Conservation (phyloP, 1,140 invertebrate species). For the Pogonomyrmex californicus region DNA sequence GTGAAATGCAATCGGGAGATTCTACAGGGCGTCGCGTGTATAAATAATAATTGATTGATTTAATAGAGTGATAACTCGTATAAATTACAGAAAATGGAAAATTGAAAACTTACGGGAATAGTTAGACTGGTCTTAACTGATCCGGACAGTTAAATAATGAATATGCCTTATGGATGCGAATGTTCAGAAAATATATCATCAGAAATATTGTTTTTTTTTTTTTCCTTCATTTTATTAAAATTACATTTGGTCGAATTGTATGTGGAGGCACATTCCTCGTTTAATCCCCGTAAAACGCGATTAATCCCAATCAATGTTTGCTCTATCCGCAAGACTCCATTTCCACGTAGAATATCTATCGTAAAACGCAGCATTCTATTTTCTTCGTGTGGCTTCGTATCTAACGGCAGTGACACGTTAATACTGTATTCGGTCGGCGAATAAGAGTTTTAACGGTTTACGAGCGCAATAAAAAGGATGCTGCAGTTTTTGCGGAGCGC, state of each 20-base stretch:
- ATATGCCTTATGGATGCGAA: background rate
- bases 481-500: background rate
- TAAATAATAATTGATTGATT: background rate
- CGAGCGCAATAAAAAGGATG: constrained; percentile 34
- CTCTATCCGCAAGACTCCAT: constrained; percentile 4
- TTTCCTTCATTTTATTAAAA: background rate
- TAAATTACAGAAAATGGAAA: background rate
- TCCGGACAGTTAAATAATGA: too few species aligned
- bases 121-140: too few species aligned
- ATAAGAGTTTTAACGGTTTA: constrained; percentile 51
- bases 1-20: background rate
- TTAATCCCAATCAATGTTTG: background rate
- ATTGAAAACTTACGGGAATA: background rate
- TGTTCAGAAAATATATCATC: background rate
- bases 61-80: background rate
- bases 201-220: background rate
- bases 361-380: constrained; percentile 1
- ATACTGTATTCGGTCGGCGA: constrained; percentile 25
- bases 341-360: constrained; percentile 16
- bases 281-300: constrained; percentile 20
- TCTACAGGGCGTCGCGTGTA: background rate
- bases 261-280: background rate
- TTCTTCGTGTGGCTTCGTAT: background rate
- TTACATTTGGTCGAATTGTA: background rate
- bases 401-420: constrained; percentile 30